Percentiles rank a stretch among this genome's conserved stretches.
Evolutionary conservation across 2,113 vertebrate genomes (phyloP).

Genomic region (Ptychochromis oligacanthus): DNA sequence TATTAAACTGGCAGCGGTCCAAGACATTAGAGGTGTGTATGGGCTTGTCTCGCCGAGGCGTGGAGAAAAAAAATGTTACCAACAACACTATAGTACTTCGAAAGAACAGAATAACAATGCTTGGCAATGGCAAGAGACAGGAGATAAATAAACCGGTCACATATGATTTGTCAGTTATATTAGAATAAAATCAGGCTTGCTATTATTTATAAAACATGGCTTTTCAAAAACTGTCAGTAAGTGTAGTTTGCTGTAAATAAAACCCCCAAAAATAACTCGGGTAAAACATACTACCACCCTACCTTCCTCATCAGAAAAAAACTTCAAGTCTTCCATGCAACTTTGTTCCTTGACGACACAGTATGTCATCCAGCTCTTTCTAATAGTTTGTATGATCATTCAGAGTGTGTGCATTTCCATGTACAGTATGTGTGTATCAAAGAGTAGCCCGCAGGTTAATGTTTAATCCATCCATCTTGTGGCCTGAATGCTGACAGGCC

Average conservation of each 20-base stretch:
- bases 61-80: background rate
- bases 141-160: background rate
- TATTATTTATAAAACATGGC: background rate
- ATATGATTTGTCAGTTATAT: background rate
- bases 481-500: slow-evolving; percentile 54
- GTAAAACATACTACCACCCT: slow-evolving; percentile 15
- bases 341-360: slow-evolving; percentile 22
- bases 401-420: slow-evolving; percentile 14
- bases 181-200: background rate
- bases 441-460: slow-evolving; percentile 57
- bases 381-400: slow-evolving; percentile 14
- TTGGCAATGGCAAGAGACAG: background rate
- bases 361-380: slow-evolving; percentile 21
- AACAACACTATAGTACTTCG: background rate
- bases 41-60: slow-evolving; percentile 19
- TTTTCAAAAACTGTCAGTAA: background rate
- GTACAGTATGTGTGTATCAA: background rate
- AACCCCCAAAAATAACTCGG: background rate
- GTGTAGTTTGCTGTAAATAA: background rate
- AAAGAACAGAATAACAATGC: background rate
- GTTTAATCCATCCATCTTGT: slow-evolving; percentile 61
- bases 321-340: slow-evolving; percentile 17
- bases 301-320: slow-evolving; percentile 52
- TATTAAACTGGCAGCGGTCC: slow-evolving; percentile 7
- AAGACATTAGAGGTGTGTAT: slow-evolving; percentile 27